A percentile compares a stretch with the other conserved stretches of the same genome.
Conservation (phyloP, 2,888 invertebrate species). For the Microctonus hyperodae region DNA sequence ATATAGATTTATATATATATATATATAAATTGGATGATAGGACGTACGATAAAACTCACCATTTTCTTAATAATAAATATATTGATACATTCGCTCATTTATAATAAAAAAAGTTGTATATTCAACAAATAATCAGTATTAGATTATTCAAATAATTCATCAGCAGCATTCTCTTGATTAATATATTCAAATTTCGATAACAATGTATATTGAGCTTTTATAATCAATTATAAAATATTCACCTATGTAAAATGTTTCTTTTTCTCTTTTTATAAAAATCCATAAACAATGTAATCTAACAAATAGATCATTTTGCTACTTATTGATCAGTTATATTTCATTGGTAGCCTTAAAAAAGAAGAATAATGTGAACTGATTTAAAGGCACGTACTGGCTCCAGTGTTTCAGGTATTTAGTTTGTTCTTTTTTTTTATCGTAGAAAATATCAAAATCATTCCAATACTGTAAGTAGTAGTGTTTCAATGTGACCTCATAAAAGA, state of each 20-base stretch:
- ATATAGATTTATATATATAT: no score
- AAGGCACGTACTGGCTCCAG: slow-evolving; percentile 27
- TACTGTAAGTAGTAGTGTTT: slow-evolving; percentile 28
- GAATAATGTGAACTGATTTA: background rate
- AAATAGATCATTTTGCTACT: background rate
- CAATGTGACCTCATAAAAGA: slow-evolving; percentile 19
- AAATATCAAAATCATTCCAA: slow-evolving; percentile 13
- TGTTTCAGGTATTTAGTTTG: background rate
- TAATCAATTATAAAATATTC: background rate
- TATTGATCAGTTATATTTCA: background rate
- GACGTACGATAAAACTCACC: background rate
- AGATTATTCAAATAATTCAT: background rate
- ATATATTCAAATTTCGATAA: background rate
- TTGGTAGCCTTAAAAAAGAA: background rate
- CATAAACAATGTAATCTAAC: background rate
- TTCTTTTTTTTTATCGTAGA: background rate
- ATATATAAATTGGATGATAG: background rate
- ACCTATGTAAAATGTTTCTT: background rate
- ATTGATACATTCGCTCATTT: background rate
- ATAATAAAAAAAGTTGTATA: background rate
- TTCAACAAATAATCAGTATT: background rate
- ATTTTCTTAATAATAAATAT: slow-evolving; percentile 1
- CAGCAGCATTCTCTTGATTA: background rate
- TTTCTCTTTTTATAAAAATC: background rate
- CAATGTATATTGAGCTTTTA: background rate